Conservation (phyloP, 2,797 vertebrate genomes). For the Anomalospiza imberbis region DNA sequence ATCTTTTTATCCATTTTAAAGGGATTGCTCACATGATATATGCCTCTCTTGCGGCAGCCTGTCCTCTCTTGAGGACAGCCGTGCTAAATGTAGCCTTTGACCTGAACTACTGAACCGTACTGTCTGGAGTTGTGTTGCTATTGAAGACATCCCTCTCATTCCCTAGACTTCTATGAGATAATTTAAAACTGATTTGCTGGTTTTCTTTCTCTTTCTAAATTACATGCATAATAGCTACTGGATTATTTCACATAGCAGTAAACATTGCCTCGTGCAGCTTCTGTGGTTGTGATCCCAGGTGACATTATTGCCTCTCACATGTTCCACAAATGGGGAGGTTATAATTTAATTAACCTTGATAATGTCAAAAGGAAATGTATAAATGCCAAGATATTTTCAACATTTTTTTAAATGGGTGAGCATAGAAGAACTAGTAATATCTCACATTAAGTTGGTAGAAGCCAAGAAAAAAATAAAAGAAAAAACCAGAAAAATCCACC, state of each 20-base stretch:
- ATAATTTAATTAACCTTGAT: constrained; percentile 66
- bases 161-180: neutral
- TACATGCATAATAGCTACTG: neutral
- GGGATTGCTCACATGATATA: neutral
- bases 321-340: constrained; percentile 28
- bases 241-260: constrained; percentile 19
- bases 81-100: neutral
- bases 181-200: neutral
- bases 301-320: constrained; percentile 28
- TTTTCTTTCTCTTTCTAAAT: neutral
- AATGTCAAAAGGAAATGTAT: constrained; percentile 64
- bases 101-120: neutral
- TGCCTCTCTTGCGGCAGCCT: neutral
- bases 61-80: neutral
- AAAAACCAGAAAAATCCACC: neutral
- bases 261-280: neutral
- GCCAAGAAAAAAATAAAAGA: neutral
- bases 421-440: neutral
- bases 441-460: neutral
- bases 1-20: neutral
- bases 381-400: constrained; percentile 59
- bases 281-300: neutral
- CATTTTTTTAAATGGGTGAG: neutral
- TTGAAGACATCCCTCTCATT: neutral
- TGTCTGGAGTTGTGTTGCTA: neutral